These are phyloP conservation scores for Calypte anna DNA, from an alignment of 2,113 vertebrate genomes.

Conservation along the genomic window DNA sequence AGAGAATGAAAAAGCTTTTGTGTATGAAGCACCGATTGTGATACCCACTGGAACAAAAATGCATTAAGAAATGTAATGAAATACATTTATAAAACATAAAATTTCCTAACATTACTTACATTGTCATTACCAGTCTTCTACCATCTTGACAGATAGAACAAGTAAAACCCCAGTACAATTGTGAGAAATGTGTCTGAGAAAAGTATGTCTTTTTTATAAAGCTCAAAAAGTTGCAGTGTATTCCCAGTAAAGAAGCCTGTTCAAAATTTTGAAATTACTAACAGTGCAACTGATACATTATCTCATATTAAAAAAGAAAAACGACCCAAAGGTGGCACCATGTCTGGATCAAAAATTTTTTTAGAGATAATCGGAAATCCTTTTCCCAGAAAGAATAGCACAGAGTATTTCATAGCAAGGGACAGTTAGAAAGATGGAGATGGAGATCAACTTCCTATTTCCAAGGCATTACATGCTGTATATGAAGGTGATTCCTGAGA, in stretches of 20 bases:
- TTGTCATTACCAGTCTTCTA: not conserved
- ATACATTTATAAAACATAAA: not conserved
- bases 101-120: not conserved
- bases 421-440: not conserved
- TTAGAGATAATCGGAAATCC: not conserved
- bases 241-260: not conserved
- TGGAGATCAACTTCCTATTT: not conserved
- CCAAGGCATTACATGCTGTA: not conserved
- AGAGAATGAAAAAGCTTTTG: slow-evolving; percentile 9
- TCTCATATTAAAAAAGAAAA: not conserved
- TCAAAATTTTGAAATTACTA: not conserved
- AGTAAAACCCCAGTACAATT: not conserved
- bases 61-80: slow-evolving; percentile 30
- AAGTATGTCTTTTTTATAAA: not conserved
- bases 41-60: not conserved
- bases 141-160: not conserved
- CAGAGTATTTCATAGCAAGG: not conserved
- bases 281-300: not conserved
- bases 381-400: not conserved
- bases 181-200: not conserved
- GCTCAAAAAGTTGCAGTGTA: not conserved
- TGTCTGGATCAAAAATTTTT: not conserved
- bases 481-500: not conserved
- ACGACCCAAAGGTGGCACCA: not conserved
- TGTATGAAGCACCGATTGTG: not conserved